Evolutionary conservation across 2,888 invertebrate genomes (phyloP), one percentile per base, ranked within the genome.

Genomic region (Dichetophora obliterata): DNA sequence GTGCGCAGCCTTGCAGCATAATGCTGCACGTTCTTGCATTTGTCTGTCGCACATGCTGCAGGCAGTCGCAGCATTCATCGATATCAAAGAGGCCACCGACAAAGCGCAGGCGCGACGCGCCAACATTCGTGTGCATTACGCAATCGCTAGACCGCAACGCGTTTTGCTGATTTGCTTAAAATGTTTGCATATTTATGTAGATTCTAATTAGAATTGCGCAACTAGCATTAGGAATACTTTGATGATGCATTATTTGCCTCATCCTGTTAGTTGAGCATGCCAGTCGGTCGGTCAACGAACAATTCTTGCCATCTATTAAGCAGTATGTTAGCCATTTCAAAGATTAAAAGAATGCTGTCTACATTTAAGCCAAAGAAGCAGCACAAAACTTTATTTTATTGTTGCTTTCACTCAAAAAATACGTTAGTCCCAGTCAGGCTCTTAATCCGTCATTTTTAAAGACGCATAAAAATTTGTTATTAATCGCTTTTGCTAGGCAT

Each of bases 171-270:
- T 54, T 69, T 31, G 52, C 54, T 54, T 57, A 34, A 37, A 57
- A 34, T 57, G 54, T 54, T 70, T 34, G 70, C n/a, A 54, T 57
- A 57, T 70, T 54, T 71, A 57, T 57, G 59, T 37, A 43, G 37
- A 68, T 48, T 71, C 71, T 71, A 71, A 71, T 71, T 71, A 71
- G 57, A 71, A 71, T 37, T 59, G 31, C 16, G 71, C 72, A 71
- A 43, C 24, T 14, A 16, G 31, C 19, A 57, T 22, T 50, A 34
- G 19, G 54, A 22, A 59, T 43, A 24, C 50, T 43, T 48, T 68
- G 61, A 72, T 66, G 68, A 76, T 70, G 70, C 71, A 75, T n/a
- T 43, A 75, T 34, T 50, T 72, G 19, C 57, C 50, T 24, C 65
- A 75, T 43, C 61, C 57, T 19, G 19, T 27, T 59, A 14, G 19